These are phyloP conservation scores for Melanophora roralis DNA, from an alignment of 2,888 invertebrate species.

Conservation along the genomic window DNA sequence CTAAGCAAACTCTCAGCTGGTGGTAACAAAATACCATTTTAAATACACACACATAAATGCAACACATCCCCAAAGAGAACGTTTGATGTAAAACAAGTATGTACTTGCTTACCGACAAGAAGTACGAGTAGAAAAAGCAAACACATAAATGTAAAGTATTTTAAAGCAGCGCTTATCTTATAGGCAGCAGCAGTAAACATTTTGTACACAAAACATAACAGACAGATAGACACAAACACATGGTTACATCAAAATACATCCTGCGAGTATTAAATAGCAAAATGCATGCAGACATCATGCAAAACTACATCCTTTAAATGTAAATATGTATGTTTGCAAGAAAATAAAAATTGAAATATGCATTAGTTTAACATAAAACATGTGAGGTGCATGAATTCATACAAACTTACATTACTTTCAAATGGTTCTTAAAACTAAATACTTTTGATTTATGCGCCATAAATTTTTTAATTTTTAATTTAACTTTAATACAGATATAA, in stretches of 20 bases:
- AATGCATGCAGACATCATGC: background rate
- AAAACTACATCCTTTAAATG: slow-evolving; percentile 38
- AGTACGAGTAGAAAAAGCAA: background rate
- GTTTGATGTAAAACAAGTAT: background rate
- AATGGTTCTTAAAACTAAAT: background rate
- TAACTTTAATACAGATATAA: no score
- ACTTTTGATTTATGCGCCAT: no score
- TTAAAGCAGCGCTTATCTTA: slow-evolving; percentile 9
- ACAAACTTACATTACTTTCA: background rate
- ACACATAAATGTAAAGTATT: background rate
- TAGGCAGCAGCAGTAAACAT: slow-evolving; percentile 13
- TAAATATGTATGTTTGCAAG: background rate
- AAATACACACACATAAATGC: no score
- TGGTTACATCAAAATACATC: slow-evolving; percentile 50
- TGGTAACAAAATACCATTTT: background rate
- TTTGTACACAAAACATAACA: background rate
- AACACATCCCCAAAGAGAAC: slow-evolving; percentile 32
- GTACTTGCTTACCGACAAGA: background rate
- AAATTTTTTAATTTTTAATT: no score
- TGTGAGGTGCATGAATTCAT: background rate
- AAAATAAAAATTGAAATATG: no score
- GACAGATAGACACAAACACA: background rate
- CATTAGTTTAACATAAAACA: slow-evolving; percentile 29
- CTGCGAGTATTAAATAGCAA: slow-evolving; percentile 33
- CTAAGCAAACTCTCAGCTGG: slow-evolving; percentile 20